Conservation (phyloP, 2,797 vertebrate genomes). For the Pyrocephalus nanus region DNA sequence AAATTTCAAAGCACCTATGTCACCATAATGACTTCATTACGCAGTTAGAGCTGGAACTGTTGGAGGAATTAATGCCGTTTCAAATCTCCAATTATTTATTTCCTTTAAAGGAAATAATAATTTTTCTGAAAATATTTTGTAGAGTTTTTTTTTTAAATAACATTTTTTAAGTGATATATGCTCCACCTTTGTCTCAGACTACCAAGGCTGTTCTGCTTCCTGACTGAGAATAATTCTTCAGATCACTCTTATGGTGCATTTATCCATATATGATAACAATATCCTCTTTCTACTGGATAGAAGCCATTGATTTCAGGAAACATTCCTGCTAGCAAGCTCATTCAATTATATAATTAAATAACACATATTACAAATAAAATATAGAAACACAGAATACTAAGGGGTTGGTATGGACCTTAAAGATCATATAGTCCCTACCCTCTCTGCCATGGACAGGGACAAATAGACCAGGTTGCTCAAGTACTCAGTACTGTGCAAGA, state of each 20-base stretch:
- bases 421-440: not conserved
- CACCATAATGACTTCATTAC: not conserved
- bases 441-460: not conserved
- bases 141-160: not conserved
- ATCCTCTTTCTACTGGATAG: not conserved
- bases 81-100: not conserved
- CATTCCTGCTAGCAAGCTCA: not conserved
- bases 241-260: not conserved
- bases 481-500: not conserved
- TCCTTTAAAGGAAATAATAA: not conserved
- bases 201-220: not conserved
- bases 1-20: not conserved
- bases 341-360: not conserved
- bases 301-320: not conserved
- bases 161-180: not conserved
- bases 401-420: no score
- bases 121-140: not conserved
- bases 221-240: not conserved
- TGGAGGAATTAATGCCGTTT: not conserved
- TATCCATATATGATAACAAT: not conserved
- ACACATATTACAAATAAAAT: not conserved
- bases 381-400: not conserved
- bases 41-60: not conserved
- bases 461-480: not conserved
- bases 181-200: not conserved